Evolutionary conservation across 2,888 invertebrate genomes (phyloP).

Genomic region (Drepanosiphum platanoidis): DNA sequence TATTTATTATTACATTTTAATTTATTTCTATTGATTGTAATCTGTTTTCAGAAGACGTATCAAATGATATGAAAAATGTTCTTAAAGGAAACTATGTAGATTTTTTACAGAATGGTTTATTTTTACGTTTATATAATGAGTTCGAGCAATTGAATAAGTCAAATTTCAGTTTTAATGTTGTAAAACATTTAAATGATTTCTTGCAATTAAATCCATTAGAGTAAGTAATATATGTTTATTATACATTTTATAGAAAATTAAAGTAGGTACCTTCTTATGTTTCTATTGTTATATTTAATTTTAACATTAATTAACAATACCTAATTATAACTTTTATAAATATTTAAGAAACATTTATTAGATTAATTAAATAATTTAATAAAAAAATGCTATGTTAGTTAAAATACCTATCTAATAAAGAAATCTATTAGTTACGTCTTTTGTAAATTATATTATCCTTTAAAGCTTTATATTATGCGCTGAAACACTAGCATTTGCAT

Average conservation of each 20-base stretch:
- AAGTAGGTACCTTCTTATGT: too few relatives aligned
- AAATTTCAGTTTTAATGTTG: slow-evolving; percentile 18
- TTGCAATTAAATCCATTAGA: slow-evolving; percentile 9
- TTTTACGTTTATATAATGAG: slow-evolving; percentile 36
- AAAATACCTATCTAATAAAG: too few relatives aligned
- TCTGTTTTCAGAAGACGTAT: slow-evolving; percentile 13
- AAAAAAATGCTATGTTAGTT: too few relatives aligned
- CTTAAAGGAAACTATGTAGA: slow-evolving; percentile 41
- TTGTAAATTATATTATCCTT: too few relatives aligned
- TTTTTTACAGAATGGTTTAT: slow-evolving; percentile 28
- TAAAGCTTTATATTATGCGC: too few relatives aligned
- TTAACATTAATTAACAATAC: too few relatives aligned
- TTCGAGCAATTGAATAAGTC: slow-evolving; percentile 14
- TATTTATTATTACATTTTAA: neutral
- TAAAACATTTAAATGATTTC: slow-evolving; percentile 35
- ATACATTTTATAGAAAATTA: neutral
- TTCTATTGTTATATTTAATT: too few relatives aligned
- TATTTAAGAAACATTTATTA: too few relatives aligned
- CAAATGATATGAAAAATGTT: slow-evolving; percentile 33
- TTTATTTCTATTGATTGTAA: neutral
- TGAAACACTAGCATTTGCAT: too few relatives aligned
- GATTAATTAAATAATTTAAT: too few relatives aligned
- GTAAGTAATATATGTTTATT: slow-evolving; percentile 13
- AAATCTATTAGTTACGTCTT: too few relatives aligned
- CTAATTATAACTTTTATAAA: too few relatives aligned